These are phyloP conservation scores for Pseudopleuronectes americanus DNA, from an alignment of 2,797 vertebrate genomes.

Conservation along the genomic window DNA sequence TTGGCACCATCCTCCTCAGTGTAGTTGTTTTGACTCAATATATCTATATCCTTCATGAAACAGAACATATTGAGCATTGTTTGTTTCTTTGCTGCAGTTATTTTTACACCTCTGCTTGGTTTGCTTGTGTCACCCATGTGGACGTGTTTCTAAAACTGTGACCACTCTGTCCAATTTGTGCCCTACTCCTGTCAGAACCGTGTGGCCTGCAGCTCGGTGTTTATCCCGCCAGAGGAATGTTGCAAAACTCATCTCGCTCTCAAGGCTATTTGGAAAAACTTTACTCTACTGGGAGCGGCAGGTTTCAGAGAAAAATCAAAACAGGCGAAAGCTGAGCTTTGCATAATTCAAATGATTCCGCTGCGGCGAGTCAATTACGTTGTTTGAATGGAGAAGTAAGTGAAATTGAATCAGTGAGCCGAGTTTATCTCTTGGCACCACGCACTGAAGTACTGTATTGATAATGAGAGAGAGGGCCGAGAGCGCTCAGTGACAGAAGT, in stretches of 20 bases:
- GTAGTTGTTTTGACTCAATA: not conserved
- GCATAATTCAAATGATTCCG: slow-evolving; percentile 36
- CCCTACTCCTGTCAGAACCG: slow-evolving; percentile 20
- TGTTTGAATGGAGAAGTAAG: slow-evolving; percentile 32
- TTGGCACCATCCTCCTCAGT: not conserved
- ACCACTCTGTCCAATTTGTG: slow-evolving; percentile 30
- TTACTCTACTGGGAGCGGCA: not conserved
- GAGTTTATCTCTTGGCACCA: slow-evolving; percentile 18
- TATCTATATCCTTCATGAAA: not conserved
- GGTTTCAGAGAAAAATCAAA: slow-evolving; percentile 4
- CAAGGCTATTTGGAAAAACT: slow-evolving; percentile 6
- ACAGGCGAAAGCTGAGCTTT: slow-evolving; percentile 8
- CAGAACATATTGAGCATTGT: not conserved
- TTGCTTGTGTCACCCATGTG: slow-evolving; percentile 1
- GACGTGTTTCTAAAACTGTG: slow-evolving; percentile 5
- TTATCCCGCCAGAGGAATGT: not conserved
- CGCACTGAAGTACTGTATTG: slow-evolving; percentile 8
- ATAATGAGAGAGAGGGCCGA: slow-evolving; percentile 3
- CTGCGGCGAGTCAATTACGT: slow-evolving; percentile 14
- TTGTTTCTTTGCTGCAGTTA: slow-evolving; percentile 2
- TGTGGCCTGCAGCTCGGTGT: not conserved
- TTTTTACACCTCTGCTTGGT: slow-evolving; percentile 6
- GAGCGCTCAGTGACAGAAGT: not conserved
- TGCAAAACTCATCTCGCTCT: not conserved
- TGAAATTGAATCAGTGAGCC: slow-evolving; percentile 23